Evolutionary conservation across 2,113 vertebrate species (phyloP).

Genomic region (Chaenogobius annularis): DNA sequence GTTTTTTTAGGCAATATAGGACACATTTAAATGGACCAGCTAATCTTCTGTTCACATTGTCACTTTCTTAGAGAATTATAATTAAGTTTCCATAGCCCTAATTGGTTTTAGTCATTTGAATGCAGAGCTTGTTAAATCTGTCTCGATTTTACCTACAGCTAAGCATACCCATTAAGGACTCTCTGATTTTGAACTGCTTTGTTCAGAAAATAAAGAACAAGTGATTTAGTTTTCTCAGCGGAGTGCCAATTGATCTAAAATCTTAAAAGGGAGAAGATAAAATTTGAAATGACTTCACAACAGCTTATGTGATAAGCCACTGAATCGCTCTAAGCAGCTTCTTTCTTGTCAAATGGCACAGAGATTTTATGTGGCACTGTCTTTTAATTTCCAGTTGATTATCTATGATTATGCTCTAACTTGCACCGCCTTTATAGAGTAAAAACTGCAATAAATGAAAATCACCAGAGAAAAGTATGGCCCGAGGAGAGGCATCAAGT

Average conservation of each 20-base stretch:
- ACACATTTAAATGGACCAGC: not conserved
- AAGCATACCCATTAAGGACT: conserved; percentile 59
- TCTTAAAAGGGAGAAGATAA: conserved; percentile 60
- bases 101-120: conserved; percentile 61
- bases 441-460: conserved; percentile 60
- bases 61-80: conserved; percentile 57
- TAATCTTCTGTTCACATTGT: conserved; percentile 6
- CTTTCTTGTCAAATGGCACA: conserved; percentile 33
- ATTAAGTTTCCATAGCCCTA: conserved; percentile 55
- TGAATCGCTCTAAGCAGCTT: conserved; percentile 50
- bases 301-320: conserved; percentile 50
- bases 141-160: conserved; percentile 57
- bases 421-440: conserved; percentile 51
- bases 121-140: conserved; percentile 51
- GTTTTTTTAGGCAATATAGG: not conserved
- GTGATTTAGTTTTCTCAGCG: conserved; percentile 53
- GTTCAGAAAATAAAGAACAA: conserved; percentile 46
- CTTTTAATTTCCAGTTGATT: conserved; percentile 72
- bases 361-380: conserved; percentile 59
- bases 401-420: conserved; percentile 64
- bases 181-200: conserved; percentile 56
- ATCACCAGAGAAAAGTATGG: conserved; percentile 64
- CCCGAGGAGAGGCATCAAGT: conserved; percentile 58
- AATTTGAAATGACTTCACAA: conserved; percentile 50
- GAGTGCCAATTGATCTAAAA: conserved; percentile 50